Conservation (phyloP, 2,113 vertebrate genomes). For the Microcebus tavaratra region DNA sequence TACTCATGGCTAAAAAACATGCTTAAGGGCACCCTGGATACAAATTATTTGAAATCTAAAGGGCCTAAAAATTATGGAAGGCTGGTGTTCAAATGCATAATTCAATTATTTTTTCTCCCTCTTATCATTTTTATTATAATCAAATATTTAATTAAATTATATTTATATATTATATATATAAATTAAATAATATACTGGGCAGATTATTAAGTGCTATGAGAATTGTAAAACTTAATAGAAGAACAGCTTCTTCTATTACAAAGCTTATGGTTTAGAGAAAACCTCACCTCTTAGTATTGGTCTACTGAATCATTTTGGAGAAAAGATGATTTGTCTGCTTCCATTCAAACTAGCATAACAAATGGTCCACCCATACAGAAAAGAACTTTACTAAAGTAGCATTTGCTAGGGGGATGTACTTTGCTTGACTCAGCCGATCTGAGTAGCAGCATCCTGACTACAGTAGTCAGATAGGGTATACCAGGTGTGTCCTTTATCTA, state of each 20-base stretch:
- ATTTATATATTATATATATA: no score
- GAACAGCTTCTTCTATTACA: neutral
- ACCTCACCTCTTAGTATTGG: neutral
- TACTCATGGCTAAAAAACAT: neutral
- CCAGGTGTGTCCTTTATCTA: neutral
- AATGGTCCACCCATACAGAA: neutral
- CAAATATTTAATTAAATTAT: neutral
- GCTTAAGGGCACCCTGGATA: neutral
- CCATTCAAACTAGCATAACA: neutral
- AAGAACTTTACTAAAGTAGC: neutral
- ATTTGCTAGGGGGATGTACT: neutral
- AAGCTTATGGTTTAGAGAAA: neutral
- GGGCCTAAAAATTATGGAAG: neutral
- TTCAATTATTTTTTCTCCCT: constrained; percentile 1
- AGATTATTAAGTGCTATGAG: neutral
- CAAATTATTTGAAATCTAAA: constrained; percentile 1
- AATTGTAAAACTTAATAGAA: constrained; percentile 10
- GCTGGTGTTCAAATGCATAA: neutral
- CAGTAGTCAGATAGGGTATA: neutral
- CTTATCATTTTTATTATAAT: constrained; percentile 4
- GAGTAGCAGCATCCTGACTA: neutral
- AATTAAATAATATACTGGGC: neutral
- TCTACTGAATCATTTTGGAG: neutral
- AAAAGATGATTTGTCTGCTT: neutral
- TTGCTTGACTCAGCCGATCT: neutral